These are phyloP conservation scores for Acanthis flammea DNA, from an alignment of 2,797 vertebrate species.

Conservation along the genomic window DNA sequence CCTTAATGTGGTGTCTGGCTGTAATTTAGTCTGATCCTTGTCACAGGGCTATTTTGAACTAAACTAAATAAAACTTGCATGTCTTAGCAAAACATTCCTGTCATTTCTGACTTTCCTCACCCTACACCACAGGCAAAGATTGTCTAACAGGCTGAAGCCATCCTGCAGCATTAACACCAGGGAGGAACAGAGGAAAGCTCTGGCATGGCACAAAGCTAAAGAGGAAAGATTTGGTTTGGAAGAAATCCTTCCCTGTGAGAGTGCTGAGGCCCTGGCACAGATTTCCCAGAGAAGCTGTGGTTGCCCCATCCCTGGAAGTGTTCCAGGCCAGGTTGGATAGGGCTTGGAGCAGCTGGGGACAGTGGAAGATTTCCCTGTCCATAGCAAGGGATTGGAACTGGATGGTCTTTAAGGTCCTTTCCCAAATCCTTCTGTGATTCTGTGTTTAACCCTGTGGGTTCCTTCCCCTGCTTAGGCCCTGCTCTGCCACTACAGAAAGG, in stretches of 20 bases:
- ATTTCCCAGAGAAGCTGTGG: background rate
- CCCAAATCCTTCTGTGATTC: background rate
- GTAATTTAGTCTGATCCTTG: background rate
- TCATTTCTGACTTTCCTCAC: conserved; percentile 11
- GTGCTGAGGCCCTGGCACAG: background rate
- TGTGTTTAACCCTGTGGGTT: accelerated
- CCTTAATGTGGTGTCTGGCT: background rate
- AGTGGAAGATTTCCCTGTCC: background rate
- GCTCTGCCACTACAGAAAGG: background rate
- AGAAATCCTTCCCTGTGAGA: background rate
- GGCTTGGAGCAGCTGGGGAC: background rate
- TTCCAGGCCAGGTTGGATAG: background rate
- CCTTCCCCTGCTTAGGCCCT: background rate
- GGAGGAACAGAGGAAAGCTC: background rate
- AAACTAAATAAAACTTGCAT: conserved; percentile 40
- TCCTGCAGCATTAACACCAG: background rate
- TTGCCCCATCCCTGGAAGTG: background rate
- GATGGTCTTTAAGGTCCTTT: background rate
- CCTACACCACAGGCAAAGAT: background rate
- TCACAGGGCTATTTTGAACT: conserved; percentile 25
- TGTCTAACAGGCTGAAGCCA: background rate
- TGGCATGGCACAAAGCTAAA: background rate
- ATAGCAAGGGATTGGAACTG: background rate
- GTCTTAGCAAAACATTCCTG: conserved; percentile 54
- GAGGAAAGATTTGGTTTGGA: background rate